phyloP scores from a whole-genome alignment of 2,797 vertebrate species.

The Scarus forsteni region DNA sequence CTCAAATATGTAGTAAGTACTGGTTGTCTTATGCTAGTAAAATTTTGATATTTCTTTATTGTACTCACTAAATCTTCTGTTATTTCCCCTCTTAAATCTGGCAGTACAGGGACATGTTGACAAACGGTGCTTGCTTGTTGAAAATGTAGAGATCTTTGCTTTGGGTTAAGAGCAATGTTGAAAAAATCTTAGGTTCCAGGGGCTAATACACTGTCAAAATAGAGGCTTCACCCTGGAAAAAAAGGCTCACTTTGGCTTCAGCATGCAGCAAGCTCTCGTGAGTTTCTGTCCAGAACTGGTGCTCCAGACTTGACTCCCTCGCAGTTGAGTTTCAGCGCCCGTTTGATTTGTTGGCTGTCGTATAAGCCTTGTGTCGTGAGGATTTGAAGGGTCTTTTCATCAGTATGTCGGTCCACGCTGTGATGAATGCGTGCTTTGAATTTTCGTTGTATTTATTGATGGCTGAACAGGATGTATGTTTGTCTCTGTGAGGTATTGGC shows the following conservation, averaged over 20 bases:
- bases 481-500: slow-evolving; percentile 6
- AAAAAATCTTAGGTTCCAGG: slow-evolving; percentile 16
- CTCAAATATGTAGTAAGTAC: neutral
- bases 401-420: slow-evolving; percentile 41
- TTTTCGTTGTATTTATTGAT: slow-evolving; percentile 31
- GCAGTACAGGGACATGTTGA: slow-evolving; percentile 36
- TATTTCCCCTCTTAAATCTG: neutral
- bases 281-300: slow-evolving; percentile 13
- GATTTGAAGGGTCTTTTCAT: slow-evolving; percentile 62
- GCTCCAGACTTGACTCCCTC: slow-evolving; percentile 19
- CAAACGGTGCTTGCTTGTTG: slow-evolving; percentile 43
- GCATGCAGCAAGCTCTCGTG: neutral
- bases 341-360: slow-evolving; percentile 58
- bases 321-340: slow-evolving; percentile 31
- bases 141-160: slow-evolving; percentile 42
- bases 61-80: neutral
- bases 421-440: slow-evolving; percentile 32
- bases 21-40: slow-evolving; percentile 2
- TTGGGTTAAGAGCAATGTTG: slow-evolving; percentile 39
- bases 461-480: slow-evolving; percentile 1
- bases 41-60: neutral
- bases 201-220: slow-evolving; percentile 29
- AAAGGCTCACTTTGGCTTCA: slow-evolving; percentile 3
- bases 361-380: slow-evolving; percentile 57
- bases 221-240: slow-evolving; percentile 5